phyloP scores from a whole-genome alignment of 2,797 vertebrate species.

The Sebastolobus altivelis region DNA sequence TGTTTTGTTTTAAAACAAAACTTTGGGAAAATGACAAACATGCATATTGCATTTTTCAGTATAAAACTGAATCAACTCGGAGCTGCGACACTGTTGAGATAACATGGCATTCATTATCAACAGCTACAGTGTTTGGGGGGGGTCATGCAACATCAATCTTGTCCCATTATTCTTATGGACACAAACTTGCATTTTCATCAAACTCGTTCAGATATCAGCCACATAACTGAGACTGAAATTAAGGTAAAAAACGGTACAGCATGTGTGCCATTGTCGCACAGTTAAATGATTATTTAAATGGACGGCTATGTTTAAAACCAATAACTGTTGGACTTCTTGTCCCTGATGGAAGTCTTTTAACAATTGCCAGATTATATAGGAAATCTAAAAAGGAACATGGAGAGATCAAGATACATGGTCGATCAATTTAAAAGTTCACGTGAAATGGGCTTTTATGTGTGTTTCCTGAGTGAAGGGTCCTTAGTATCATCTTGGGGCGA shows the following conservation, averaged over 20 bases:
- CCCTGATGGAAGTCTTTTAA: conserved; percentile 45
- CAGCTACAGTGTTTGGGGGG: conserved; percentile 71
- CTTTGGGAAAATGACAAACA: conserved; percentile 72
- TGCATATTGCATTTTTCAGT: conserved; percentile 82
- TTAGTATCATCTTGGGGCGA: conserved; percentile 69
- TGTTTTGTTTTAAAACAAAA: conserved; percentile 75
- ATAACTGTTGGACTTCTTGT: conserved; percentile 56
- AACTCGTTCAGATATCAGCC: conserved; percentile 43
- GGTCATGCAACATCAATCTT: conserved; percentile 75
- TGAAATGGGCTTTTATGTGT: conserved; percentile 65
- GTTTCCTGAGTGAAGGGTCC: conserved; percentile 83
- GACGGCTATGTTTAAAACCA: conserved; percentile 72
- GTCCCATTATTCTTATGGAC: conserved; percentile 65
- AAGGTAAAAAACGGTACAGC: conserved; percentile 57
- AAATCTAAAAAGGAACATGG: conserved; percentile 58
- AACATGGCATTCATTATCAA: conserved; percentile 77
- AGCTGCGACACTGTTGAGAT: conserved; percentile 78
- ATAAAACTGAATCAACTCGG: conserved; percentile 70
- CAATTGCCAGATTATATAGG: conserved; percentile 44
- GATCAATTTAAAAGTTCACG: conserved; percentile 56
- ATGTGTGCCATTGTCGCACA: conserved; percentile 69
- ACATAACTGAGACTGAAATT: conserved; percentile 31
- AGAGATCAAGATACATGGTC: conserved; percentile 49
- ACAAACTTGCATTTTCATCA: conserved; percentile 67
- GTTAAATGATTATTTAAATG: conserved; percentile 68